Evolutionary conservation across 2,797 vertebrate genomes (phyloP).

Genomic region (Myotis daubentonii): DNA sequence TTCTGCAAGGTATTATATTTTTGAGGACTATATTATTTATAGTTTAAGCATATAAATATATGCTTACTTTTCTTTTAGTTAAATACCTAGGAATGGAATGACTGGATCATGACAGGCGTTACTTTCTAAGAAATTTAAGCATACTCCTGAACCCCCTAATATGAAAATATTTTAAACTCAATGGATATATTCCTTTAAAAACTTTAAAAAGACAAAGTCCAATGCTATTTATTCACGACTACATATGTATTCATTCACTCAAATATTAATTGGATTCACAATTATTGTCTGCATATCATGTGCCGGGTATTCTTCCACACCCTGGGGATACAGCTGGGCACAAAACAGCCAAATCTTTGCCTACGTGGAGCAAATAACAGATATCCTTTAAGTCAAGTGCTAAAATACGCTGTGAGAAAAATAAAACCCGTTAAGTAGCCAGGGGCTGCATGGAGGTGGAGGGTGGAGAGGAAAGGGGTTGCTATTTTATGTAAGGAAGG

Average conservation of each 20-base stretch:
- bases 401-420: not conserved
- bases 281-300: not conserved
- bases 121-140: not conserved
- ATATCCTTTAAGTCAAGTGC: not conserved
- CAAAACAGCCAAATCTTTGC: not conserved
- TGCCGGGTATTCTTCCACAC: not conserved
- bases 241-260: not conserved
- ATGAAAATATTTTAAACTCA: not conserved
- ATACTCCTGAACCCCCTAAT: not conserved
- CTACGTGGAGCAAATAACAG: not conserved
- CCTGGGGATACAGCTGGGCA: not conserved
- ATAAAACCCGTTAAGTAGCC: not conserved
- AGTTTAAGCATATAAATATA: not conserved
- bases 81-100: not conserved
- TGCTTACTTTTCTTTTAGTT: not conserved
- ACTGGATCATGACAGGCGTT: not conserved
- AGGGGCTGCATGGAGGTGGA: not conserved
- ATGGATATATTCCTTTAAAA: not conserved
- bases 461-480: not conserved
- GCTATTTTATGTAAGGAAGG: not conserved
- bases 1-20: not conserved
- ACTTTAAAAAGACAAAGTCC: not conserved
- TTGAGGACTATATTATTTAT: not conserved
- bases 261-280: not conserved
- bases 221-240: not conserved